Evolutionary conservation across 2,888 invertebrate species (phyloP), one percentile per base, ranked within the genome.

Genomic region (Heliconius charithonia): DNA sequence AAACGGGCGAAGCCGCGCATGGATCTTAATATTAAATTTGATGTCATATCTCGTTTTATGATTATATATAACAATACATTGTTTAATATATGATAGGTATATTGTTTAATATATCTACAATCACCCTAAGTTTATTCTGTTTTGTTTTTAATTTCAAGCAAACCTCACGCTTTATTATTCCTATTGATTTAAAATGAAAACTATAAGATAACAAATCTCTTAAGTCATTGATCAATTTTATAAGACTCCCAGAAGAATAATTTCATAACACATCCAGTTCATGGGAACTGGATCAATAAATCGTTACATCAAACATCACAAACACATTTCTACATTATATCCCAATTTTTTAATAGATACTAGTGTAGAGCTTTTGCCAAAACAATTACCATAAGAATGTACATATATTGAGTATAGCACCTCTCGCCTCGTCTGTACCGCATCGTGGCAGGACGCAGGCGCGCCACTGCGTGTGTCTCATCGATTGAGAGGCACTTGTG

Each of bases 401-500:
- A 69, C 56, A 66, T 32, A 51, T 16, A 65, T 19, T 66, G 16
- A 19, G 25, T 66, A 51, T 16, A 41, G 16, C 79, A 83, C 83
- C 86, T 88, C 62, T 86, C 82, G 74, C 22, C 73, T 19, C 83
- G 76, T 76, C 84, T 84, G 89, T 92, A 90, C 90, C 70, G 79
- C 75, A 73, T 65, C 65, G 70, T 67, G 16, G 29, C 79, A 89
- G 88, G 87, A 87, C 91, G 93, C 93, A 83, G 84, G 93, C 90
- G 89, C 83, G 83, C 74, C 85, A 85, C 88, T 89, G 90, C 89
- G 89, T 89, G 88, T 86, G 85, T 85, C 85, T 78, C 85, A 85
- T 85, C 86, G 91, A 94, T 94, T 91, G 93, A 82, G 82, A 83
- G 86, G 85, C 91, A 92, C 88, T 91, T 86, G 90, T 94, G 91